phyloP scores from a whole-genome alignment of 2,113 vertebrate genomes.

The Vireo altiloquus region DNA sequence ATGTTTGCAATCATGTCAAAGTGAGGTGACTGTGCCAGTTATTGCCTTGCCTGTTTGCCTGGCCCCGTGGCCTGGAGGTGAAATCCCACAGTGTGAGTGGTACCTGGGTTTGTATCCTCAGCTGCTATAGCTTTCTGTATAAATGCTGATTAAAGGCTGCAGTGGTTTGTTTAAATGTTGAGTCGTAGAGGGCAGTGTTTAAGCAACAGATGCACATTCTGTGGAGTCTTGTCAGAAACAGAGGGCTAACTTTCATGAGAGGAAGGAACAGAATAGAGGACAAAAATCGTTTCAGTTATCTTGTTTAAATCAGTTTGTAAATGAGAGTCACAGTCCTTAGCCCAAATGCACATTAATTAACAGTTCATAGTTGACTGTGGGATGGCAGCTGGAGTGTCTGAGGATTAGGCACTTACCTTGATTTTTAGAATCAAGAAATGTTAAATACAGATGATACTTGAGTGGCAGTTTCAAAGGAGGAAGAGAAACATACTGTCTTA shows the following conservation, averaged over 20 bases:
- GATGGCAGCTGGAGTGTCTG: background rate
- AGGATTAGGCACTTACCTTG: background rate
- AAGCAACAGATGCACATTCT: background rate
- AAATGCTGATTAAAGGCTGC: background rate
- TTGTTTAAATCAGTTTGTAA: background rate
- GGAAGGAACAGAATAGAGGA: background rate
- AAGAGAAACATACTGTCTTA: slow-evolving; percentile 1
- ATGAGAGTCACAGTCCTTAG: background rate
- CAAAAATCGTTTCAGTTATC: background rate
- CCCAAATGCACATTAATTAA: background rate
- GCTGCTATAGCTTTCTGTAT: background rate
- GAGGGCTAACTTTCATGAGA: background rate
- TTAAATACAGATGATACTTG: background rate
- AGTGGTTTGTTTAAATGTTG: background rate
- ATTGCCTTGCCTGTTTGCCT: background rate
- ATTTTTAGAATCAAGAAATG: background rate
- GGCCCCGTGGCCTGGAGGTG: background rate
- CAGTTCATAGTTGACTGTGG: background rate
- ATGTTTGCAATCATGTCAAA: background rate
- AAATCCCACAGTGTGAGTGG: background rate
- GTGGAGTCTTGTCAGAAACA: background rate
- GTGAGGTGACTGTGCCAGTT: background rate
- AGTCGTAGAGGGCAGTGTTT: background rate
- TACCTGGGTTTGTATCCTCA: background rate
- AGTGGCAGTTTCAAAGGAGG: background rate